These are phyloP conservation scores for Oryzias javanicus DNA, from an alignment of 2,113 vertebrate species.

Conservation along the genomic window DNA sequence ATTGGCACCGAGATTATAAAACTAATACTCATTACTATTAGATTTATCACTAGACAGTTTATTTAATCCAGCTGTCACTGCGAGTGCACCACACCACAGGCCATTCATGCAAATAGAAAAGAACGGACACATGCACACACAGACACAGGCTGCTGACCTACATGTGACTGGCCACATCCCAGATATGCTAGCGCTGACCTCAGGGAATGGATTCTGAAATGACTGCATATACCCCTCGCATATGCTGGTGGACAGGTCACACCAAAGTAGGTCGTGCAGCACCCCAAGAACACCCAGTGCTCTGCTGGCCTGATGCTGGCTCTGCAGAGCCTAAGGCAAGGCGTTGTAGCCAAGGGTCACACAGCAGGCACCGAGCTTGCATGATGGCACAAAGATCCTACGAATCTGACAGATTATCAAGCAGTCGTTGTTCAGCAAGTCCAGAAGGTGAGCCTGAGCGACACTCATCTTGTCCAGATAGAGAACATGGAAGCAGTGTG, in stretches of 20 bases:
- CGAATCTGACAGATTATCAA: constrained; percentile 56
- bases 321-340: constrained; percentile 28
- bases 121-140: constrained; percentile 32
- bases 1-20: too few relatives aligned
- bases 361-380: constrained; percentile 22
- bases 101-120: constrained; percentile 52
- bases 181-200: constrained; percentile 62
- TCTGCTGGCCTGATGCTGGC: constrained; percentile 30
- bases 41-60: constrained; percentile 36
- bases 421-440: constrained; percentile 21
- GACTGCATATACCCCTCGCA: constrained; percentile 53
- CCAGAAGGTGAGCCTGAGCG: constrained; percentile 14
- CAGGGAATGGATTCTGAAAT: constrained; percentile 58
- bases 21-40: constrained; percentile 37
- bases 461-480: constrained; percentile 13
- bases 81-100: constrained; percentile 37
- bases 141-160: constrained; percentile 72
- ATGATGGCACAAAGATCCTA: constrained; percentile 47
- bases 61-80: constrained; percentile 44
- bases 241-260: constrained; percentile 34
- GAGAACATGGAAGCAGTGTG: constrained; percentile 28
- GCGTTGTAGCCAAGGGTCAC: constrained; percentile 27
- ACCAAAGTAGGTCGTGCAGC: constrained; percentile 62
- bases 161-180: constrained; percentile 71
- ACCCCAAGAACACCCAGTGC: constrained; percentile 48